A percentile compares a stretch with the other conserved stretches of the same genome.
Evolutionary conservation across 2,113 vertebrate genomes (phyloP).

Genomic region (Cranoglanis bouderius): DNA sequence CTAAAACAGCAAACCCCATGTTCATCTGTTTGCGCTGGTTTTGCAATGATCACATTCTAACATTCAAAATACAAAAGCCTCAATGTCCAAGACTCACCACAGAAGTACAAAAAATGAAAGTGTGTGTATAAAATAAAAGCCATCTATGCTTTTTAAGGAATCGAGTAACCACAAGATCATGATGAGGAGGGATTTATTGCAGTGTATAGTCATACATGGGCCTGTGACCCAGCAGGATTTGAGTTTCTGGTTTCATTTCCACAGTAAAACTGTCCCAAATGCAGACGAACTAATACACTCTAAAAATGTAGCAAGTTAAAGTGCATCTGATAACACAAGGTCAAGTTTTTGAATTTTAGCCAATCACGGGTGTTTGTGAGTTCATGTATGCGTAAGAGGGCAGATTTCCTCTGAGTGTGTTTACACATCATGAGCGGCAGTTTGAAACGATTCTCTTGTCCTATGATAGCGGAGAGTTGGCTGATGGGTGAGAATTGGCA

Average conservation of each 20-base stretch:
- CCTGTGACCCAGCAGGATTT: neutral
- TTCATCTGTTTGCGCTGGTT: neutral
- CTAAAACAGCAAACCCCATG: neutral
- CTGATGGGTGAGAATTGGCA: neutral
- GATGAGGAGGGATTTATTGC: neutral
- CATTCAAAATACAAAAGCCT: neutral
- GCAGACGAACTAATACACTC: neutral
- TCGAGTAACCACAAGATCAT: neutral
- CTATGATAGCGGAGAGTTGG: neutral
- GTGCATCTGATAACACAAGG: neutral
- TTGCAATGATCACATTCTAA: neutral
- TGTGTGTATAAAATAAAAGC: neutral
- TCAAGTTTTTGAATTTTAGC: neutral
- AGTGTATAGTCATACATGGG: neutral
- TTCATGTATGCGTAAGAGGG: neutral
- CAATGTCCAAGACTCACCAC: neutral
- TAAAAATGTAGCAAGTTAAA: neutral
- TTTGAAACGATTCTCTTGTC: neutral
- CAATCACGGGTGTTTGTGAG: neutral
- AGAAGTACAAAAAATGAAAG: neutral
- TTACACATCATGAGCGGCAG: neutral
- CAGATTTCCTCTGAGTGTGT: neutral
- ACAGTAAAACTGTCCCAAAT: neutral
- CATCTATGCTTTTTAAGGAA: neutral
- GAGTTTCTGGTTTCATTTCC: slow-evolving; percentile 1